phyloP scores from a whole-genome alignment of 2,888 invertebrate species.

The Thyatira batis region DNA sequence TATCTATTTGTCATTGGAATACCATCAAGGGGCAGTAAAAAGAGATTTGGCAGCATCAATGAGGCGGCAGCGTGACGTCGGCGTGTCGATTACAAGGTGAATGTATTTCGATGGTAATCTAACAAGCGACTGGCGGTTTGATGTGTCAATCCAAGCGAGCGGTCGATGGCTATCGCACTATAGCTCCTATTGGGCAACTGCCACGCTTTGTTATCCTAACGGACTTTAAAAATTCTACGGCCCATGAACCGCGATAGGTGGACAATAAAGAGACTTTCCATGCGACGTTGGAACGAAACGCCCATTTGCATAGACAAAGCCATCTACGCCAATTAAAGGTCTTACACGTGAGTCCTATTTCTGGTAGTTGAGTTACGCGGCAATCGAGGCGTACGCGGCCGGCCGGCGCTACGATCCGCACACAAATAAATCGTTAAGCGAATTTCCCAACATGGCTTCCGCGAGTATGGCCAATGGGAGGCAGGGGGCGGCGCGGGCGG shows the following conservation, averaged over 20 bases:
- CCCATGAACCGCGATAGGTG: slow-evolving; percentile 50
- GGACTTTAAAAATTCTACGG: slow-evolving; percentile 69
- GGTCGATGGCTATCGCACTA: slow-evolving; percentile 67
- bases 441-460: slow-evolving; percentile 77
- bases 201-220: slow-evolving; percentile 77
- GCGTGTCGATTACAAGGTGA: slow-evolving; percentile 71
- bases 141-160: slow-evolving; percentile 76
- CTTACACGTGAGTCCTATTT: slow-evolving; percentile 48
- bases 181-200: slow-evolving; percentile 77
- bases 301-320: slow-evolving; percentile 34
- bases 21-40: slow-evolving; percentile 28
- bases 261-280: slow-evolving; percentile 53
- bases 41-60: slow-evolving; percentile 60
- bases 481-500: slow-evolving; percentile 39
- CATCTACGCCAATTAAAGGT: slow-evolving; percentile 39
- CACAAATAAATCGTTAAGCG: slow-evolving; percentile 73
- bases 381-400: slow-evolving; percentile 46
- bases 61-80: slow-evolving; percentile 61
- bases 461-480: slow-evolving; percentile 55
- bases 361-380: slow-evolving; percentile 48
- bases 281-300: slow-evolving; percentile 37
- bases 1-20: slow-evolving; percentile 18
- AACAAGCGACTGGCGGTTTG: slow-evolving; percentile 65
- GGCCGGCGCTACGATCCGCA: slow-evolving; percentile 51
- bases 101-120: slow-evolving; percentile 73